These are phyloP conservation scores for Acromyrmex echinatior DNA, from an alignment of 1,140 invertebrate genomes.

Conservation along the genomic window DNA sequence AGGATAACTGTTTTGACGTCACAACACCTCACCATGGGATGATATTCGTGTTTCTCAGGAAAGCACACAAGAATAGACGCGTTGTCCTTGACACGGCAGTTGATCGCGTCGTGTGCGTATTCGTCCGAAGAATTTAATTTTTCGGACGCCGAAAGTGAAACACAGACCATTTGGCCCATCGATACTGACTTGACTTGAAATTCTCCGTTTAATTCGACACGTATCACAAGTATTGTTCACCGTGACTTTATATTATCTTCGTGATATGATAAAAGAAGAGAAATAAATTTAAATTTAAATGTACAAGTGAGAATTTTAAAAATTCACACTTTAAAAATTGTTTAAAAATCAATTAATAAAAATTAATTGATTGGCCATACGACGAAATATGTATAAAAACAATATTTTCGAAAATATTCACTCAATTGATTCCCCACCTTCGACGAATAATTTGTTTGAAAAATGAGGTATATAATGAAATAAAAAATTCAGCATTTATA, in stretches of 20 bases:
- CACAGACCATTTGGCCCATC: slow-evolving; percentile 68
- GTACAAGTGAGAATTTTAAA: not conserved
- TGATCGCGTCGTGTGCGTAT: slow-evolving; percentile 1
- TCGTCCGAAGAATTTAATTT: slow-evolving; percentile 73
- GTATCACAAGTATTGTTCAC: not conserved
- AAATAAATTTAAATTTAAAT: slow-evolving; percentile 18
- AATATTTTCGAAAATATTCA: not conserved
- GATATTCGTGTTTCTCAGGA: slow-evolving; percentile 73
- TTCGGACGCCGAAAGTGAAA: slow-evolving; percentile 81
- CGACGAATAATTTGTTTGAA: not conserved
- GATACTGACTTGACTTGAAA: slow-evolving; percentile 67
- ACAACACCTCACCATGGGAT: not conserved
- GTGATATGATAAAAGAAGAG: not conserved
- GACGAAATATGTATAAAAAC: not conserved
- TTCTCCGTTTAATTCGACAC: not conserved
- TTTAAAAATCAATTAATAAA: not conserved
- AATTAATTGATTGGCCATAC: not conserved
- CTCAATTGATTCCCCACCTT: not conserved
- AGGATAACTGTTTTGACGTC: not conserved
- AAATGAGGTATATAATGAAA: not conserved
- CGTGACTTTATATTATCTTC: not conserved
- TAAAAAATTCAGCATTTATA: not conserved
- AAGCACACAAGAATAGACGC: slow-evolving; percentile 80
- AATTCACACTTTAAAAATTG: no score
- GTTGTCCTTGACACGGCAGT: slow-evolving; percentile 83